Evolutionary conservation across 2,888 invertebrate species (phyloP).

Genomic region (Eristalis intricaria): DNA sequence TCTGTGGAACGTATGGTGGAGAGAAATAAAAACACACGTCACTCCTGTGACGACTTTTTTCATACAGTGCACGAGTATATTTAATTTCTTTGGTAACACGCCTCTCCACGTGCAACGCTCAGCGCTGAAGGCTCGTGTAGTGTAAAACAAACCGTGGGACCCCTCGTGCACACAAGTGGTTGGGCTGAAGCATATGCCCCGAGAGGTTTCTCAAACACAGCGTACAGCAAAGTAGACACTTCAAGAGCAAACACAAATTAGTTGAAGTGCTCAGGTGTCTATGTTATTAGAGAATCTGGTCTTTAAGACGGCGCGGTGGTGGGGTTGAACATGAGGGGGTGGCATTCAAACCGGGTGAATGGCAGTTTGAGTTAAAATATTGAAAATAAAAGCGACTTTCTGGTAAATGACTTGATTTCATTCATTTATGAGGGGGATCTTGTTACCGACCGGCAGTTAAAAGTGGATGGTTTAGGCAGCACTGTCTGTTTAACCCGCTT

Average conservation of each 20-base stretch:
- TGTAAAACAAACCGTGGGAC: conserved; percentile 38
- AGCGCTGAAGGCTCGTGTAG: conserved; percentile 29
- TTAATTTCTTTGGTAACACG: conserved; percentile 65
- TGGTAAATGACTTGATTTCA: no score
- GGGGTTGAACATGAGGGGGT: background rate
- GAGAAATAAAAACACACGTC: conserved; percentile 29
- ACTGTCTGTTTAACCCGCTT: no score
- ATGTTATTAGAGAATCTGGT: background rate
- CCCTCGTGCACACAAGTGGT: conserved; percentile 67
- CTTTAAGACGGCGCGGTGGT: background rate
- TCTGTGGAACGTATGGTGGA: background rate
- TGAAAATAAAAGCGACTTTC: no score
- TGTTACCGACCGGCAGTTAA: no score
- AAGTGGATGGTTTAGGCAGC: no score
- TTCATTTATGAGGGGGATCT: no score
- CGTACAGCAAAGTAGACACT: conserved; percentile 47
- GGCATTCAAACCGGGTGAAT: background rate
- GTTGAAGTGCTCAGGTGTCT: conserved; percentile 38
- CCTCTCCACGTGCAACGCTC: conserved; percentile 46
- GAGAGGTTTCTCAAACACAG: conserved; percentile 42
- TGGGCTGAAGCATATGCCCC: conserved; percentile 61
- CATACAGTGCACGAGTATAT: conserved; percentile 19
- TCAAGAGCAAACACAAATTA: conserved; percentile 63
- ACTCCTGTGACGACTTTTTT: conserved; percentile 41
- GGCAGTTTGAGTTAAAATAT: background rate